Percentiles rank a stretch among this genome's conserved stretches.
Evolutionary conservation across 2,113 vertebrate species (phyloP).

Genomic region (Chitala chitala): DNA sequence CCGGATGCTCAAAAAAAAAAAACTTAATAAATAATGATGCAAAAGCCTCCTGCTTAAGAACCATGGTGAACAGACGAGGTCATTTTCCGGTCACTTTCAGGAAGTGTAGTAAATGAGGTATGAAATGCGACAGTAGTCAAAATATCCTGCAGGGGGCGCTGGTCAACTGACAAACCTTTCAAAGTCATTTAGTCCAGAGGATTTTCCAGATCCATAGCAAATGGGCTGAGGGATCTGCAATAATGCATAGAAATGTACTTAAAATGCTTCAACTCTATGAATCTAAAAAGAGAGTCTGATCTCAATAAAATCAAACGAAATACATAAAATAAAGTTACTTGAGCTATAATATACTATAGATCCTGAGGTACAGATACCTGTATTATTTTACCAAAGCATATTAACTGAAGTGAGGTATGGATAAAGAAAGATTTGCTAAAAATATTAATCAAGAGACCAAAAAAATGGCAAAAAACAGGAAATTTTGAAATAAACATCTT

Average conservation of each 20-base stretch:
- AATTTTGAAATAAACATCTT: slow-evolving; percentile 58
- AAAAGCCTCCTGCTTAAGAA: neutral
- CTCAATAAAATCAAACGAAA: slow-evolving; percentile 49
- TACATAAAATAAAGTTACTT: slow-evolving; percentile 62
- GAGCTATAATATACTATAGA: slow-evolving; percentile 60
- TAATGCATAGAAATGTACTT: slow-evolving; percentile 33
- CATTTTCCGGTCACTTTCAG: neutral
- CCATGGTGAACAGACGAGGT: neutral
- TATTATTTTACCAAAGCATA: slow-evolving; percentile 50
- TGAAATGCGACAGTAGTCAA: neutral
- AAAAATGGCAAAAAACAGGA: slow-evolving; percentile 28
- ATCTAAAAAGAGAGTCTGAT: slow-evolving; percentile 31
- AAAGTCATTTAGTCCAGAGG: neutral
- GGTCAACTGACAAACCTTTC: neutral
- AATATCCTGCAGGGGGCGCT: neutral
- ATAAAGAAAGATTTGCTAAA: slow-evolving; percentile 55
- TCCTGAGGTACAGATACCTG: slow-evolving; percentile 62
- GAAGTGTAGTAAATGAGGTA: neutral
- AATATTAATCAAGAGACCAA: slow-evolving; percentile 8
- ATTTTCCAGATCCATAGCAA: slow-evolving; percentile 16
- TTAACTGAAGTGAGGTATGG: slow-evolving; percentile 65
- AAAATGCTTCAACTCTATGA: slow-evolving; percentile 34
- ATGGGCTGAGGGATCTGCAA: slow-evolving; percentile 12
- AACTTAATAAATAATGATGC: neutral
- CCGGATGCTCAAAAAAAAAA: neutral